Base-by-base conservation (phyloP, 2,113 vertebrate species). In the Elephas maximus region DNA sequence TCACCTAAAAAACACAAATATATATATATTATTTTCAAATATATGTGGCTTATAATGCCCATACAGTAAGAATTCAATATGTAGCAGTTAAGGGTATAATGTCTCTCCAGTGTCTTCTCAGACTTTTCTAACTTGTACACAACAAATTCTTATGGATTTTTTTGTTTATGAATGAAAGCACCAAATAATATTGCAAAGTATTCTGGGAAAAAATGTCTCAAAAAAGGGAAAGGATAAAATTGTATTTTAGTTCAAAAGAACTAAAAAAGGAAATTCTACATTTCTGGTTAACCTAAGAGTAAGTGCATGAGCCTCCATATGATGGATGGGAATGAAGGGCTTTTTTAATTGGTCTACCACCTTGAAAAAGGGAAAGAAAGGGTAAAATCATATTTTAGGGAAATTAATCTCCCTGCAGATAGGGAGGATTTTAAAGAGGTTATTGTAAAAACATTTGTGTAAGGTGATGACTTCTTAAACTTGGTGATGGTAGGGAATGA, bases 261-360 rank as follows among this genome's bases (percentile, higher is more conserved):
- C 99, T 37, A 99, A 98, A 97, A 99, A 99, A 6, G 99, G 99
- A 94, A 99, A 99, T 2, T 98, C 96, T 12, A 99, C 97, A 0
- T 89, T 97, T 10, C 99, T 98, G 0, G 99, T 99, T 98, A 99
- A 98, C 87, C 99, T 98, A 95, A 99, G 62, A 2, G 99, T 99
- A 65, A 99, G 98, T 0, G 99, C 99, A 0, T 99, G 99, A 14
- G 99, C 99, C 88, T 99, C 99, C 99, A 37, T 99, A 97, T 99
- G 99, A 93, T 99, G 99, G 84, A 99, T 99, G 76, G 99, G 99
- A 90, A 99, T 99, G 97, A 99, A 99, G 0, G 99, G 99, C 95
- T 98, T 99, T 94, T 98, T 94, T 90, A 99, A 98, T 65, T 76
- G 97, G 44, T 91, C 97, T 60, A 99, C 99, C 85, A 99, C 97